A percentile compares a stretch with the other conserved stretches of the same genome.
phyloP scores from a whole-genome alignment of 2,888 invertebrate genomes.

The Melinaea menophilus region DNA sequence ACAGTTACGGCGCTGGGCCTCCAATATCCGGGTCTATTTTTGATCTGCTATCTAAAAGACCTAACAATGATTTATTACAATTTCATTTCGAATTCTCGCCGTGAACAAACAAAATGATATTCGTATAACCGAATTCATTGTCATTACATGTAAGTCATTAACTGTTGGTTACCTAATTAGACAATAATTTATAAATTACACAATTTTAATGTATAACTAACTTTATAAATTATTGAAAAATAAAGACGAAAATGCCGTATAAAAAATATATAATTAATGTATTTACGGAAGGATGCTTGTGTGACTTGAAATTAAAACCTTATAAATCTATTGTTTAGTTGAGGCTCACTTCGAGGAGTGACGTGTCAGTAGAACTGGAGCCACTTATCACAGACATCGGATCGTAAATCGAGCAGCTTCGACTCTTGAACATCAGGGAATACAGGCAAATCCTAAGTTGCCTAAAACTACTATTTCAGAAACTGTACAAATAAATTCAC shows the following conservation, averaged over 20 bases:
- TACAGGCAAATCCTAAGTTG: too few relatives aligned
- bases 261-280: too few relatives aligned
- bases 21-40: conserved; percentile 26
- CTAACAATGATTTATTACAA: conserved; percentile 22
- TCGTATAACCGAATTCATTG: conserved; percentile 9
- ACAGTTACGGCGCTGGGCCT: conserved; percentile 13
- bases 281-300: too few relatives aligned
- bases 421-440: conserved; percentile 32
- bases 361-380: not conserved
- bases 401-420: conserved; percentile 30
- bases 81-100: conserved; percentile 10
- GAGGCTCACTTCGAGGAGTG: not conserved
- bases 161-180: too few relatives aligned
- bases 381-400: too few relatives aligned
- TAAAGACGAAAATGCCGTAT: too few relatives aligned
- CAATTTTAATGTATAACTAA: too few relatives aligned
- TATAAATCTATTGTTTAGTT: not conserved
- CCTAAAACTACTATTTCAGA: conserved; percentile 22
- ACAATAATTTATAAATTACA: too few relatives aligned
- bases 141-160: not conserved
- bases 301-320: too few relatives aligned
- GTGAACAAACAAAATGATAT: conserved; percentile 3
- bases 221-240: too few relatives aligned
- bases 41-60: conserved; percentile 16
- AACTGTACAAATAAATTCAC: not conserved